phyloP scores from a whole-genome alignment of 2,113 vertebrate species.

The Ptilorrhoa leucosticta region DNA sequence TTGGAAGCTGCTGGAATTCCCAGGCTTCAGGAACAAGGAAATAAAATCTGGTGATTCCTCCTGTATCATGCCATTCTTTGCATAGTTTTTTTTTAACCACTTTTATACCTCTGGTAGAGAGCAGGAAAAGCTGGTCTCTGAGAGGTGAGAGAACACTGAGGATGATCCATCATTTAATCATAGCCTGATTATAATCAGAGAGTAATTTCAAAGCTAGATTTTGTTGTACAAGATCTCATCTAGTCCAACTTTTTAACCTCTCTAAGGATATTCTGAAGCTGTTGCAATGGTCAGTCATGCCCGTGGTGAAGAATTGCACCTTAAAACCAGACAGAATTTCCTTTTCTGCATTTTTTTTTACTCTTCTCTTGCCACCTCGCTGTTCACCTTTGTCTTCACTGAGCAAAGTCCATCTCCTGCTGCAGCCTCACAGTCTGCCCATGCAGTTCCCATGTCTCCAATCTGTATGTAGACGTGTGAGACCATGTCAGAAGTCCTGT shows the following conservation, averaged over 20 bases:
- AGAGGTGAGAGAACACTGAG: neutral
- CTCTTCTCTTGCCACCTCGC: neutral
- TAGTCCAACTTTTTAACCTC: neutral
- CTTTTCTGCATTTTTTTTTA: neutral
- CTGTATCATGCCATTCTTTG: neutral
- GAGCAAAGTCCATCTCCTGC: neutral
- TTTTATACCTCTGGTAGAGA: neutral
- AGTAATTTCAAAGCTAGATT: neutral
- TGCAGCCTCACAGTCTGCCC: neutral
- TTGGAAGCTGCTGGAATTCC: neutral
- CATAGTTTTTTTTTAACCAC: neutral
- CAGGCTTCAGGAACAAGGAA: neutral
- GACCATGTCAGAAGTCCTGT: neutral
- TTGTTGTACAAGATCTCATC: neutral
- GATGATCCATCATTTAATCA: neutral
- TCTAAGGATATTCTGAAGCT: neutral
- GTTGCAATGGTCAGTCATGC: neutral
- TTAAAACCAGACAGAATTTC: neutral
- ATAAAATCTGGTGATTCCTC: neutral
- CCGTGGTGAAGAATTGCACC: neutral
- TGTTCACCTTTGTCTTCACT: neutral
- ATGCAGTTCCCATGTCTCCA: neutral
- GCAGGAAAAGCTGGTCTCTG: neutral
- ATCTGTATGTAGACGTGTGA: neutral
- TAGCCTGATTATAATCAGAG: neutral